Percentiles rank a stretch among this genome's conserved stretches.
These are phyloP conservation scores for Cephonodes hylas DNA, from an alignment of 2,888 invertebrate genomes.

Conservation along the genomic window DNA sequence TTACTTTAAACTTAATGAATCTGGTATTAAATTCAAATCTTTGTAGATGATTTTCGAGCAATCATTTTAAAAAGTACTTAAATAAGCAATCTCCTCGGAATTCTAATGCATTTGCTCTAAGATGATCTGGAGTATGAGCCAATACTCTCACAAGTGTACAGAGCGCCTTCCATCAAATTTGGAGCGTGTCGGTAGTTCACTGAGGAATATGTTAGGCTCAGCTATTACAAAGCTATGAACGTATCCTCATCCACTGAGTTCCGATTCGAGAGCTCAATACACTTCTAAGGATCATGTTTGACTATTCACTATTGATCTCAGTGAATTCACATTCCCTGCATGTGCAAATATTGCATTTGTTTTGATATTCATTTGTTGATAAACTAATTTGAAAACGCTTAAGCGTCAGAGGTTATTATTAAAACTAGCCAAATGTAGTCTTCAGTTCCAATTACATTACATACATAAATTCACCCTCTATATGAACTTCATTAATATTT, in stretches of 20 bases:
- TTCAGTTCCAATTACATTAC: too few species aligned
- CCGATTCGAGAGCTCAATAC: not conserved
- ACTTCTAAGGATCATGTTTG: not conserved
- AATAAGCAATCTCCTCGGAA: too few species aligned
- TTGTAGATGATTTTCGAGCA: too few species aligned
- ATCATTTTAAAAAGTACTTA: too few species aligned
- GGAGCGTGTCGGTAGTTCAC: not conserved
- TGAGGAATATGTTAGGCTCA: not conserved
- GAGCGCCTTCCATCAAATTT: not conserved
- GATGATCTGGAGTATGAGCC: not conserved
- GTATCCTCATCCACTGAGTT: not conserved
- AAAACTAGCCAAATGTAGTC: too few species aligned
- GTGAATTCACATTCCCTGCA: not conserved
- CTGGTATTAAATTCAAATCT: too few species aligned
- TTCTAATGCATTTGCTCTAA: not conserved
- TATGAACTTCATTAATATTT: too few species aligned
- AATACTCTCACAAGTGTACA: not conserved
- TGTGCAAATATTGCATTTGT: too few species aligned
- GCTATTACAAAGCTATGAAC: not conserved
- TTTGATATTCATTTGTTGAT: not conserved
- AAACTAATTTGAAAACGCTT: not conserved
- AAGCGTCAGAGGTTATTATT: too few species aligned
- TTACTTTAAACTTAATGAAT: too few species aligned
- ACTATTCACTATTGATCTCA: not conserved
- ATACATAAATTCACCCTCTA: too few species aligned